Conservation (phyloP, 1,140 invertebrate species). For the Laupala kohalensis region DNA sequence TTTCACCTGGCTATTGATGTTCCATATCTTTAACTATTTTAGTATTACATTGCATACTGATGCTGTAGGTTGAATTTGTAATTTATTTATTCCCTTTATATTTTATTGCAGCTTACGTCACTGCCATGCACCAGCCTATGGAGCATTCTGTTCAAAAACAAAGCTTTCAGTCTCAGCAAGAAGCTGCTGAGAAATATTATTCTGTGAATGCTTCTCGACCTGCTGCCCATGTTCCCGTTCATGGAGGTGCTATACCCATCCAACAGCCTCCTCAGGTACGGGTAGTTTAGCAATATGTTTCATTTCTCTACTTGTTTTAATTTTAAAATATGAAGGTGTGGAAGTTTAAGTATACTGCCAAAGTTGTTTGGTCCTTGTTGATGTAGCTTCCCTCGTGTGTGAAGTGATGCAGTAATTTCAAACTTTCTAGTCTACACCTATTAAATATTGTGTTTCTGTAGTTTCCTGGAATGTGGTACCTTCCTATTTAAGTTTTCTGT, state of each 20-base stretch:
- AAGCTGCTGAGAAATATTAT: constrained; percentile 17
- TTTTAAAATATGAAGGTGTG: no score
- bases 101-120: constrained; percentile 24
- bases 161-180: constrained; percentile 8
- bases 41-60: no score
- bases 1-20: no score
- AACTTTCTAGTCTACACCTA: no score
- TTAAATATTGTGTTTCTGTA: not conserved
- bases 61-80: no score
- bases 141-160: constrained; percentile 20
- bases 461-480: no score
- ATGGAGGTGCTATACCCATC: constrained; percentile 35
- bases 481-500: no score
- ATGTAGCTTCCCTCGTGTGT: not conserved
- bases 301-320: no score
- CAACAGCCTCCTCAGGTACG: constrained; percentile 36
- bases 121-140: constrained; percentile 24
- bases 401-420: no score
- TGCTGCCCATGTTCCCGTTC: constrained; percentile 33
- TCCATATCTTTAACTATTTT: no score
- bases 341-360: not conserved
- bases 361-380: not conserved
- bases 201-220: constrained; percentile 25
- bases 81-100: no score
- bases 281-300: no score